phyloP scores from a whole-genome alignment of 1,140 invertebrate species.

The Drepana arcuata region DNA sequence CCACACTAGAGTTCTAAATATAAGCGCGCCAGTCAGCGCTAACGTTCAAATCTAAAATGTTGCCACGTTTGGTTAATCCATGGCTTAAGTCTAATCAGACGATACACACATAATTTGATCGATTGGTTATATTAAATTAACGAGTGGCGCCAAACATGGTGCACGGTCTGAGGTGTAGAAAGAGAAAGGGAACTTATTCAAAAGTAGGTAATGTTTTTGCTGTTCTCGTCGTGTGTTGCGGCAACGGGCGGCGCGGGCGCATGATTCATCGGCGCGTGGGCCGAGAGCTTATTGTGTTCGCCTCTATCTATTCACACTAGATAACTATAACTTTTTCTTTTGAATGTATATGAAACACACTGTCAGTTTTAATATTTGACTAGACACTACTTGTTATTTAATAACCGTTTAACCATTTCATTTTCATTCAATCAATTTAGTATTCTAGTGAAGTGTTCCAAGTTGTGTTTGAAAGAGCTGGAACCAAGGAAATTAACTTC shows the following conservation, averaged over 20 bases:
- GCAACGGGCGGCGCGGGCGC: conserved; percentile 27
- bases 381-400: no score
- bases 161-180: conserved; percentile 55
- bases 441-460: no score
- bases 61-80: no score
- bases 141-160: conserved; percentile 39
- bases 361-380: conserved; percentile 14
- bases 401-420: no score
- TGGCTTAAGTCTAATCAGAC: conserved; percentile 17
- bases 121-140: no score
- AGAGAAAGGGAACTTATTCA: conserved; percentile 70
- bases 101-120: conserved; percentile 14
- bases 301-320: conserved; percentile 42
- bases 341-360: conserved; percentile 23
- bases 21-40: no score
- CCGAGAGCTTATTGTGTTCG: conserved; percentile 58
- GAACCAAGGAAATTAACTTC: conserved; percentile 3
- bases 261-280: conserved; percentile 61
- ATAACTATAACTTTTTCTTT: conserved; percentile 52
- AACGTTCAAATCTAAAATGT: no score
- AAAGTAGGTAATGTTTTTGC: conserved; percentile 71
- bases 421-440: no score
- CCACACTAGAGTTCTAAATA: no score
- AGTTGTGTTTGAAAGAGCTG: conserved; percentile 3
- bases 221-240: conserved; percentile 37